Percentiles rank a stretch among this genome's conserved stretches.
Evolutionary conservation across 2,113 vertebrate species (phyloP).

Genomic region (Turdus rufiventris): DNA sequence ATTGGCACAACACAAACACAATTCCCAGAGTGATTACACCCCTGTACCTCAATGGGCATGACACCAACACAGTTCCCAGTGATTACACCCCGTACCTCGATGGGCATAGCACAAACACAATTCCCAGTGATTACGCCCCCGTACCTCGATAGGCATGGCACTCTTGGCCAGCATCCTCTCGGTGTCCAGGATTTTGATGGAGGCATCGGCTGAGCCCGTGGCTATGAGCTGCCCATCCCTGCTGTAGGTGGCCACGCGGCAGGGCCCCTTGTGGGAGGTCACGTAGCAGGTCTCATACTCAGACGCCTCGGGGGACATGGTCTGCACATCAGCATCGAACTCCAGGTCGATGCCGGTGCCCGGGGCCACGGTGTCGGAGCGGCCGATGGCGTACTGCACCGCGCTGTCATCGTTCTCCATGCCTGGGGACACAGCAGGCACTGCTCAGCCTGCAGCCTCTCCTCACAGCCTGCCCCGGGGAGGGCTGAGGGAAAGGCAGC

Average conservation of each 20-base stretch:
- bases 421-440: constrained; percentile 71
- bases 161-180: constrained; percentile 98
- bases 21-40: background rate
- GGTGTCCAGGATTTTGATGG: constrained; percentile 97
- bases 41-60: rapidly evolving
- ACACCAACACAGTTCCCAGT: no score
- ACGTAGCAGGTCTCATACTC: constrained; percentile 99
- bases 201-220: constrained; percentile 94
- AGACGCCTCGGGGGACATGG: constrained; percentile 96
- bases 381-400: constrained; percentile 95
- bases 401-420: constrained; percentile 97
- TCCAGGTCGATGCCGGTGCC: constrained; percentile 96
- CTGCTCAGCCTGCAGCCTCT: no score
- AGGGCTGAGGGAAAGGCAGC: background rate
- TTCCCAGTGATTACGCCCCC: rapidly evolving
- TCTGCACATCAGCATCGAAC: constrained; percentile 95
- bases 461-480: background rate
- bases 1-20: no score
- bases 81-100: no score
- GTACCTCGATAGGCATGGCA: constrained; percentile 90
- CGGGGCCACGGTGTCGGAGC: constrained; percentile 92
- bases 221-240: constrained; percentile 95
- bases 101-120: background rate
- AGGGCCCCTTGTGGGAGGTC: constrained; percentile 95
- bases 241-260: constrained; percentile 92